Conservation (phyloP, 2,797 vertebrate species). For the Anguilla megastoma region DNA sequence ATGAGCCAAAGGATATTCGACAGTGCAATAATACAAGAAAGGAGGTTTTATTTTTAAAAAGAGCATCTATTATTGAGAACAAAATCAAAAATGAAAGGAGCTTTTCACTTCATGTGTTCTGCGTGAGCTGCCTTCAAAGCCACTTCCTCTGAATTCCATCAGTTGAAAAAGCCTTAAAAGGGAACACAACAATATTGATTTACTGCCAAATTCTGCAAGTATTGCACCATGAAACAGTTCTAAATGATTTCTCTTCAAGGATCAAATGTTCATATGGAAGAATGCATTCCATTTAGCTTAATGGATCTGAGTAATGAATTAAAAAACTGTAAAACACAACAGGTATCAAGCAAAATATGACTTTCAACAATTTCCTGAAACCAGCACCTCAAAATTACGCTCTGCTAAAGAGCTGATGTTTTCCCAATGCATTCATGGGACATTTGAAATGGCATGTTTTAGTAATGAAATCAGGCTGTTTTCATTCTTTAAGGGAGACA, state of each 20-base stretch:
- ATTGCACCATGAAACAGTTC: not conserved
- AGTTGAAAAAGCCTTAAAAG: not conserved
- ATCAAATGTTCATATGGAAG: constrained; percentile 10
- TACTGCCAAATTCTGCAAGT: not conserved
- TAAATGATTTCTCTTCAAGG: not conserved
- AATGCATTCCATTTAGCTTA: constrained; percentile 19
- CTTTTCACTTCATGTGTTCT: not conserved
- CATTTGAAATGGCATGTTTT: constrained; percentile 21
- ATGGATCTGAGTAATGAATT: constrained; percentile 35
- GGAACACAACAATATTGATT: not conserved
- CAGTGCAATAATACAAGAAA: not conserved
- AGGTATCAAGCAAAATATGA: constrained; percentile 23
- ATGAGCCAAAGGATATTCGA: not conserved
- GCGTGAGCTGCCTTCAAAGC: not conserved
- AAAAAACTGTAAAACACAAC: not conserved
- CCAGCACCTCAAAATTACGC: not conserved
- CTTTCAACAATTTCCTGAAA: constrained; percentile 20
- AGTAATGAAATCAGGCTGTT: constrained; percentile 18
- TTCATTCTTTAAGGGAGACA: constrained; percentile 1
- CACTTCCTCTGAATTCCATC: constrained; percentile 14
- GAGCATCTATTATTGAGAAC: not conserved
- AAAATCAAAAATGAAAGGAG: not conserved
- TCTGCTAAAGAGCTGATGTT: constrained; percentile 10
- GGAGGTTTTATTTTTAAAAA: not conserved
- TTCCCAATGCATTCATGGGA: not conserved